A percentile compares a stretch with the other conserved stretches of the same genome.
Evolutionary conservation across 2,797 vertebrate genomes (phyloP).

Genomic region (Argentina silus): DNA sequence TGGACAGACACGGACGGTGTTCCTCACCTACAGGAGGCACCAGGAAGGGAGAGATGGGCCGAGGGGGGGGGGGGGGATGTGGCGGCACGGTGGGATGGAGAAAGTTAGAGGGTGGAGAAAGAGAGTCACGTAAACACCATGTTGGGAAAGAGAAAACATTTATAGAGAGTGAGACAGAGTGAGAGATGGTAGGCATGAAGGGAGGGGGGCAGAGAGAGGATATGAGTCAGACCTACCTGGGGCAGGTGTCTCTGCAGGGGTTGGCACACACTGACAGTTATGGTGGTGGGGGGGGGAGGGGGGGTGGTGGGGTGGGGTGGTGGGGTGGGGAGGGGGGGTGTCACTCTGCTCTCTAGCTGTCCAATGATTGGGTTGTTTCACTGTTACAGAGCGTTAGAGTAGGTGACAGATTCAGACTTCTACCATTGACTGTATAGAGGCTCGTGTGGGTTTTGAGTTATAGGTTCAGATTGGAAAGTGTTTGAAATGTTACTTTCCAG

Average conservation of each 20-base stretch:
- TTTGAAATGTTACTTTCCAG: too few relatives aligned
- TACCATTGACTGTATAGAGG: too few relatives aligned
- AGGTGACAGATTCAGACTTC: neutral
- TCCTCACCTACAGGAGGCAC: constrained; percentile 35
- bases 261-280: neutral
- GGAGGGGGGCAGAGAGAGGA: constrained; percentile 20
- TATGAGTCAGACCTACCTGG: constrained; percentile 35
- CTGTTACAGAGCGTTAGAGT: neutral
- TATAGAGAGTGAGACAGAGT: neutral
- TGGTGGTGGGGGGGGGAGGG: neutral
- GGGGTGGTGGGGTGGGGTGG: too few relatives aligned
- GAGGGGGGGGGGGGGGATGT: constrained; percentile 20
- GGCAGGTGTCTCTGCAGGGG: neutral
- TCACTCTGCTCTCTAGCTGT: too few relatives aligned
- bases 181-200: neutral
- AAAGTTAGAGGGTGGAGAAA: neutral
- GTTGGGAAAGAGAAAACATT: constrained; percentile 10
- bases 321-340: neutral
- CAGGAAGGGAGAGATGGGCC: constrained; percentile 31
- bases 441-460: too few relatives aligned
- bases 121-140: neutral
- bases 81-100: constrained; percentile 1
- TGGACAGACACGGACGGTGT: constrained; percentile 52
- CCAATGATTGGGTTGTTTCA: neutral
- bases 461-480: too few relatives aligned